Conservation (phyloP, 1,140 invertebrate species). For the Nephila pilipes region DNA sequence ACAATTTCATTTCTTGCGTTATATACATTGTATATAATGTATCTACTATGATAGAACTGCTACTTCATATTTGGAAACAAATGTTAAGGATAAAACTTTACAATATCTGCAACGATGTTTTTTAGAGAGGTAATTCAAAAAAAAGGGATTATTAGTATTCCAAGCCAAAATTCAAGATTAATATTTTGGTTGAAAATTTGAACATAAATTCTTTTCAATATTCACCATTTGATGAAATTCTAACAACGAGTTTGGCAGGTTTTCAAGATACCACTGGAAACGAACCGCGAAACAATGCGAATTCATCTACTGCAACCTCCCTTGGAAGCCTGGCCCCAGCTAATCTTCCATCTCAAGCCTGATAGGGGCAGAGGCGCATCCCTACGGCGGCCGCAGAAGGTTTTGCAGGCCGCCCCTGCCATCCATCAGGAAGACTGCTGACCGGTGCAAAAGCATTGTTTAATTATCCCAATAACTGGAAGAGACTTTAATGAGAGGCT, state of each 20-base stretch:
- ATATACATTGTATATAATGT: no score
- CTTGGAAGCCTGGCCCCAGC: constrained; percentile 5
- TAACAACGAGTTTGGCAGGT: background rate
- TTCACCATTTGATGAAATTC: no score
- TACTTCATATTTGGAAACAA: no score
- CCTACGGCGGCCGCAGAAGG: constrained; percentile 62
- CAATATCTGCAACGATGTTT: no score
- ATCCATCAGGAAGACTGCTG: constrained; percentile 59
- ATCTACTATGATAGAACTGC: no score
- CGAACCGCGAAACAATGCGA: constrained; percentile 42
- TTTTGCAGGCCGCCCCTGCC: constrained; percentile 46
- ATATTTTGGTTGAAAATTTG: no score
- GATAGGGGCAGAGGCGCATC: constrained; percentile 31
- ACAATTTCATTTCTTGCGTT: no score
- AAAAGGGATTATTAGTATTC: no score
- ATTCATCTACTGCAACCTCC: constrained; percentile 6
- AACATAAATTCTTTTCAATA: no score
- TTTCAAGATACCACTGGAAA: background rate
- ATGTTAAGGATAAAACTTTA: no score
- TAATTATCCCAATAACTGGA: constrained; percentile 74
- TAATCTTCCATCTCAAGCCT: constrained; percentile 60
- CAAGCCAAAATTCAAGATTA: no score
- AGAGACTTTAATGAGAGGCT: constrained; percentile 61
- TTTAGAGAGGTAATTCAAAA: no score
- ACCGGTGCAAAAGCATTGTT: constrained; percentile 71